phyloP scores from a whole-genome alignment of 2,888 invertebrate genomes.

The Erebia aethiops region DNA sequence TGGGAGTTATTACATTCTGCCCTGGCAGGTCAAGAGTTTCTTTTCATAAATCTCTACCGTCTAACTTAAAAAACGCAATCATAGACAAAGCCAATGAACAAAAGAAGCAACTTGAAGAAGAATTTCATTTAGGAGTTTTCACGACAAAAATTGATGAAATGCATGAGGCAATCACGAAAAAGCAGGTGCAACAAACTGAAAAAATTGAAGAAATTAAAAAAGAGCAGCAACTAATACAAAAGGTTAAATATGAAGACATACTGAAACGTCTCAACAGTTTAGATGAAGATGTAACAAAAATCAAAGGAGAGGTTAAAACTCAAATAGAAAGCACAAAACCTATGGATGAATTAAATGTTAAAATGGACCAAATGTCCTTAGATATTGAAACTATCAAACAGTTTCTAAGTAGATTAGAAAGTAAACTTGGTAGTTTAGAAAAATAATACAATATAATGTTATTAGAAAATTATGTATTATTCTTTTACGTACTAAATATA shows the following conservation, averaged over 20 bases:
- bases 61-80: slow-evolving; percentile 66
- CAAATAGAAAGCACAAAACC: slow-evolving; percentile 57
- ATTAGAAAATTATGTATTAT: neutral
- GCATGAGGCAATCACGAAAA: slow-evolving; percentile 61
- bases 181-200: slow-evolving; percentile 44
- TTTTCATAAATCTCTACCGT: slow-evolving; percentile 61
- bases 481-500: neutral
- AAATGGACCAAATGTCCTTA: slow-evolving; percentile 67
- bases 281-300: slow-evolving; percentile 58
- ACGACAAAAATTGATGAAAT: slow-evolving; percentile 65
- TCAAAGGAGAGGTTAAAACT: slow-evolving; percentile 57
- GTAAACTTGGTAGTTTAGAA: slow-evolving; percentile 50
- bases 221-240: slow-evolving; percentile 43
- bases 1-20: slow-evolving; percentile 57
- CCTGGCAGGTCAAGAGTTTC: slow-evolving; percentile 71
- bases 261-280: slow-evolving; percentile 60
- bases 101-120: slow-evolving; percentile 65
- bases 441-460: neutral
- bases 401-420: slow-evolving; percentile 64
- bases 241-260: slow-evolving; percentile 57
- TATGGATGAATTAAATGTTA: slow-evolving; percentile 61
- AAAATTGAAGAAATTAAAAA: slow-evolving; percentile 35
- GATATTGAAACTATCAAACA: slow-evolving; percentile 66
- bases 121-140: slow-evolving; percentile 59
- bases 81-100: slow-evolving; percentile 69